These are phyloP conservation scores for Drosophila helvetica DNA, from an alignment of 2,888 invertebrate species.

Conservation along the genomic window DNA sequence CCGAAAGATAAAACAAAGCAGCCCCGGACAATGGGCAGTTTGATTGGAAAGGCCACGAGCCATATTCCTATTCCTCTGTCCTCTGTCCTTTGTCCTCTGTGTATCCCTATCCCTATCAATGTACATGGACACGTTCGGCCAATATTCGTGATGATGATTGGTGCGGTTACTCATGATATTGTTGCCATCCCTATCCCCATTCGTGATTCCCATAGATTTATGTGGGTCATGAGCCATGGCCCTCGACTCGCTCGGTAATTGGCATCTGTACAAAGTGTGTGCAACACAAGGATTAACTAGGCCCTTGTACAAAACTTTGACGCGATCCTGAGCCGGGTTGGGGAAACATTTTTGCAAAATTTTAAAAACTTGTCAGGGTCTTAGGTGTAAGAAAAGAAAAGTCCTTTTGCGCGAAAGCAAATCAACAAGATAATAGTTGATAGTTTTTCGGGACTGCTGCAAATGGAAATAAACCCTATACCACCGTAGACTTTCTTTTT, in stretches of 20 bases:
- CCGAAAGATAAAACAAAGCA: constrained; percentile 48
- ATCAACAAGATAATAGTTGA: constrained; percentile 69
- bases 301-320: constrained; percentile 48
- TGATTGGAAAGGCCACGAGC: constrained; percentile 26
- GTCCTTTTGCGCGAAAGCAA: constrained; percentile 38
- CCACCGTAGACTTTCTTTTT: constrained; percentile 45
- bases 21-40: constrained; percentile 37
- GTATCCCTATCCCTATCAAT: neutral
- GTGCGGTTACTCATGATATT: constrained; percentile 32
- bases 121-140: constrained; percentile 37
- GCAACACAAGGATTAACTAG: constrained; percentile 69
- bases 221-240: constrained; percentile 58
- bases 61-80: too few species aligned
- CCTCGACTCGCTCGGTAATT: constrained; percentile 47
- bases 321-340: neutral
- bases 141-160: constrained; percentile 20
- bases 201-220: constrained; percentile 66
- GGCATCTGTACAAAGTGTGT: constrained; percentile 51
- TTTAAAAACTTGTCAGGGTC: constrained; percentile 23
- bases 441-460: constrained; percentile 26
- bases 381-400: constrained; percentile 25
- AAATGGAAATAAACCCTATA: constrained; percentile 35
- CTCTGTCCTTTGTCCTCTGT: too few species aligned
- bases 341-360: constrained; percentile 41
- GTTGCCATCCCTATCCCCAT: constrained; percentile 18